Conservation (phyloP, 2,888 invertebrate genomes). For the Diaprepes abbreviatus region DNA sequence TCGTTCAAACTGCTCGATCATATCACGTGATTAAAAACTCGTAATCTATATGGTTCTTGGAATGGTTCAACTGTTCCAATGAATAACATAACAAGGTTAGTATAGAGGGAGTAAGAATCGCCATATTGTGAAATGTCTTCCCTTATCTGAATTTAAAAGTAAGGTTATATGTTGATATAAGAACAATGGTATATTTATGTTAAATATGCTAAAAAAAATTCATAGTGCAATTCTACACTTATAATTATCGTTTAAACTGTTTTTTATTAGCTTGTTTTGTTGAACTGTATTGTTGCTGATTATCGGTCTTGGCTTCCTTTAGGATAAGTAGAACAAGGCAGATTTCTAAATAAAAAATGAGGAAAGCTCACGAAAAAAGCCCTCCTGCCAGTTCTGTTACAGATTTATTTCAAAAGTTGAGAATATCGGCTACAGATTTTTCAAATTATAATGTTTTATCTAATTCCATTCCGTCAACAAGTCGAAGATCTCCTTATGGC, state of each 20-base stretch:
- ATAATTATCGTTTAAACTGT: background rate
- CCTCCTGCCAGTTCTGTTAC: background rate
- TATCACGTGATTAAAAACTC: background rate
- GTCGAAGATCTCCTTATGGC: background rate
- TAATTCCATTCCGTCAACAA: background rate
- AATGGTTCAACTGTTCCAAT: background rate
- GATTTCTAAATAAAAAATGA: background rate
- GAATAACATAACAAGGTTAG: background rate
- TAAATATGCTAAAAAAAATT: conserved; percentile 6
- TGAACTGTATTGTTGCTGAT: background rate
- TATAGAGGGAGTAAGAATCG: background rate
- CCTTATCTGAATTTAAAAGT: background rate
- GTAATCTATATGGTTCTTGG: background rate
- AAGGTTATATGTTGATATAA: conserved; percentile 4
- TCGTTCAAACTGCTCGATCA: too few relatives aligned
- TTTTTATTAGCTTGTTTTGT: background rate
- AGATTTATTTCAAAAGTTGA: background rate
- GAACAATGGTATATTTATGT: background rate
- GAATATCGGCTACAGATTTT: background rate
- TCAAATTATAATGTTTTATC: background rate
- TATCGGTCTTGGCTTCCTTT: too few relatives aligned
- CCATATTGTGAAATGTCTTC: background rate
- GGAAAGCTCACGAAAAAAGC: conserved; percentile 7
- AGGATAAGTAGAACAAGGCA: background rate
- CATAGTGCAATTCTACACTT: background rate